phyloP scores from a whole-genome alignment of 1,140 invertebrate genomes.

The Tetramorium parvispinum region DNA sequence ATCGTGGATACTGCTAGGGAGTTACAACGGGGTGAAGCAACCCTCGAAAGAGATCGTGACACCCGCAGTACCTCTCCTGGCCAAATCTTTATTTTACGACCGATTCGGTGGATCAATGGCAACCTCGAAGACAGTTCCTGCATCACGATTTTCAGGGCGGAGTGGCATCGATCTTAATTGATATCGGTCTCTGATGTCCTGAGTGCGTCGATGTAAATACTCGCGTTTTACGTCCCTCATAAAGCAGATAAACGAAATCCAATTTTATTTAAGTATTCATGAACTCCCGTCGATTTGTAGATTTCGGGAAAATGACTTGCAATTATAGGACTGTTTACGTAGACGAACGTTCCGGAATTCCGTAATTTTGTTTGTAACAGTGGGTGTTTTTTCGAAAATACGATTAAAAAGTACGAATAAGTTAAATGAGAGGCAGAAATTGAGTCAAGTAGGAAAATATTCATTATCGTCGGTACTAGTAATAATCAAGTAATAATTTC shows the following conservation, averaged over 20 bases:
- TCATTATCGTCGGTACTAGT: background rate
- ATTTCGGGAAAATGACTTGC: slow-evolving; percentile 29
- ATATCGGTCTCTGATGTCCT: slow-evolving; percentile 32
- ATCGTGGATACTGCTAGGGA: slow-evolving; percentile 40
- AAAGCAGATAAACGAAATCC: slow-evolving; percentile 54
- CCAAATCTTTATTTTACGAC: slow-evolving; percentile 78
- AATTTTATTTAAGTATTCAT: slow-evolving; percentile 47
- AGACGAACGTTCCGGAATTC: slow-evolving; percentile 15
- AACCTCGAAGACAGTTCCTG: slow-evolving; percentile 45
- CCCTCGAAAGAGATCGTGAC: slow-evolving; percentile 60
- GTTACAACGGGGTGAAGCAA: slow-evolving; percentile 61
- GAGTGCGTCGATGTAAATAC: slow-evolving; percentile 27
- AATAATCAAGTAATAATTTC: background rate
- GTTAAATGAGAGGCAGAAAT: background rate
- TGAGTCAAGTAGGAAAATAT: background rate
- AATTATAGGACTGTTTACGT: slow-evolving; percentile 41
- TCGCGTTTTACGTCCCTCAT: slow-evolving; percentile 47
- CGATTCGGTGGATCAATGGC: slow-evolving; percentile 68
- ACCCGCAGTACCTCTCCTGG: slow-evolving; percentile 44
- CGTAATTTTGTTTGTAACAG: slow-evolving; percentile 7
- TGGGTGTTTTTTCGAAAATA: background rate
- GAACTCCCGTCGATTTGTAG: slow-evolving; percentile 14
- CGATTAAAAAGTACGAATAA: background rate
- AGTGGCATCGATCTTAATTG: slow-evolving; percentile 73
- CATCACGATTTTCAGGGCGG: slow-evolving; percentile 42